phyloP scores from a whole-genome alignment of 2,797 vertebrate genomes.

The Ctenochaetus hawaiiensis region DNA sequence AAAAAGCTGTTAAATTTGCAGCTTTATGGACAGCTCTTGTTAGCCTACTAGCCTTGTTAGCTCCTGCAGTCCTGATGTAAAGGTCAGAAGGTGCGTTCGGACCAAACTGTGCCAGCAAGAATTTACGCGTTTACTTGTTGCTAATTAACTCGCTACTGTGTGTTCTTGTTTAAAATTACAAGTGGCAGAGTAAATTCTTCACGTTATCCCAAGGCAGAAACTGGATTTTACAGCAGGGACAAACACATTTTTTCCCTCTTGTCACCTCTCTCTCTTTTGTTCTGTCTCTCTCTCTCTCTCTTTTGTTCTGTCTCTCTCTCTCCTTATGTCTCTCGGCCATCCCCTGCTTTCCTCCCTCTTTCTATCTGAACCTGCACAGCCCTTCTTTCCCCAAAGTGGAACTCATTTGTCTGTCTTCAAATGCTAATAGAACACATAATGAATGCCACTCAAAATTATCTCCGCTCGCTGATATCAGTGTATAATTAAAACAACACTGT shows the following conservation, averaged over 20 bases:
- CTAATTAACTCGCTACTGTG: no score
- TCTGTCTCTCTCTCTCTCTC: neutral
- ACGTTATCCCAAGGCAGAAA: constrained; percentile 18
- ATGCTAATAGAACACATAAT: constrained; percentile 68
- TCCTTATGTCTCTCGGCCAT: neutral
- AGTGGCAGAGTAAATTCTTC: constrained; percentile 8
- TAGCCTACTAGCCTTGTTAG: neutral
- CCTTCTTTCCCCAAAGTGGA: constrained; percentile 56
- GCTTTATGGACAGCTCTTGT: no score
- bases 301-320: constrained; percentile 1
- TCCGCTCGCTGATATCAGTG: constrained; percentile 62
- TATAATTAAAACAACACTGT: constrained; percentile 80
- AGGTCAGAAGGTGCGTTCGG: neutral
- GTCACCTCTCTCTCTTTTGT: neutral
- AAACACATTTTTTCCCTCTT: neutral
- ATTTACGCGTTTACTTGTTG: neutral
- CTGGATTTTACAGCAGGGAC: constrained; percentile 14
- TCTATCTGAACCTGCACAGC: constrained; percentile 48
- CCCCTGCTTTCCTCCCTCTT: constrained; percentile 20
- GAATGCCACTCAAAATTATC: constrained; percentile 76
- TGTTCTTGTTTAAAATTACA: neutral
- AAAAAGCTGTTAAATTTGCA: neutral
- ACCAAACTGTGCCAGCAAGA: neutral
- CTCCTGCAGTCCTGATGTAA: neutral
- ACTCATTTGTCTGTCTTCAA: constrained; percentile 70